Conservation (phyloP, 2,888 invertebrate species). For the Thecophora atra region DNA sequence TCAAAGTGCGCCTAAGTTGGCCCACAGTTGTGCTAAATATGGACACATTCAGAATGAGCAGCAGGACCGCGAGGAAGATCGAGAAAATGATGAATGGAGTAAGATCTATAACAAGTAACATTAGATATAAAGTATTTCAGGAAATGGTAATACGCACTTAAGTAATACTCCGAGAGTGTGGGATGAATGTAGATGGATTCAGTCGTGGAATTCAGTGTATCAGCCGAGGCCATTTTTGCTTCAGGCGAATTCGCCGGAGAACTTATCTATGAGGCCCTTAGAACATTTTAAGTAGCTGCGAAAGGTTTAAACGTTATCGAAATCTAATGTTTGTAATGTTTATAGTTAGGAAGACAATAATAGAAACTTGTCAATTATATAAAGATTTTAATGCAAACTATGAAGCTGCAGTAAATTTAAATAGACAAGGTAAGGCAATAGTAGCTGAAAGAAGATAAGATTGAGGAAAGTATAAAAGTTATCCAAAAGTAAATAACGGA, state of each 20-base stretch:
- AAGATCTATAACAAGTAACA: slow-evolving; percentile 53
- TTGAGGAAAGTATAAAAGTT: too few relatives aligned
- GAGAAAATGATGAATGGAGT: slow-evolving; percentile 59
- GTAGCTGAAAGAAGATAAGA: too few relatives aligned
- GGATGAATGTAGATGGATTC: slow-evolving; percentile 50
- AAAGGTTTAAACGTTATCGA: neutral
- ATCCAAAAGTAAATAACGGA: too few relatives aligned
- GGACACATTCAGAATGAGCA: slow-evolving; percentile 58
- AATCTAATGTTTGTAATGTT: too few relatives aligned
- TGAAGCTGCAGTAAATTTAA: too few relatives aligned
- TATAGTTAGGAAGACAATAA: too few relatives aligned
- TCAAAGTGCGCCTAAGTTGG: slow-evolving; percentile 51
- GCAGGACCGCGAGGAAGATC: slow-evolving; percentile 55
- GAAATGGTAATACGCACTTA: slow-evolving; percentile 50
- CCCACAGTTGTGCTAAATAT: slow-evolving; percentile 57
- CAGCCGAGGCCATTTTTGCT: slow-evolving; percentile 21
- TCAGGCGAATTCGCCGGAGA: neutral
- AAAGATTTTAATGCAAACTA: too few relatives aligned
- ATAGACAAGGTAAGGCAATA: too few relatives aligned
- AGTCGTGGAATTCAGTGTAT: slow-evolving; percentile 6
- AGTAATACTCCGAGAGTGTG: slow-evolving; percentile 56
- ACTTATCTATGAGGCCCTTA: neutral
- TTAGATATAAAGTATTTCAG: neutral
- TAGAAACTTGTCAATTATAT: too few relatives aligned
- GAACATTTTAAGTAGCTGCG: neutral